Conservation (phyloP, 2,113 vertebrate genomes). For the Alligator mississippiensis region DNA sequence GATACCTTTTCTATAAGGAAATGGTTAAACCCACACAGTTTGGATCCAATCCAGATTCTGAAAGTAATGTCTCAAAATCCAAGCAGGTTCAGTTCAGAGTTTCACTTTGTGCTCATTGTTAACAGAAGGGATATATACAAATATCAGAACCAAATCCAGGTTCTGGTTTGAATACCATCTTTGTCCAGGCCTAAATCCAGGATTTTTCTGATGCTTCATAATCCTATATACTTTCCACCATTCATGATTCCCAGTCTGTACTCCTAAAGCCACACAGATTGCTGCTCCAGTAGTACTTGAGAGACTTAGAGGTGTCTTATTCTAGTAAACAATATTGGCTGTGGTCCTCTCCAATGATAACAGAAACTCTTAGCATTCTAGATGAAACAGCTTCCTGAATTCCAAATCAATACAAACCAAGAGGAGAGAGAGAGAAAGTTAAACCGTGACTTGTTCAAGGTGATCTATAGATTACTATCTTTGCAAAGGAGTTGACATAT, state of each 20-base stretch:
- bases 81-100: not conserved
- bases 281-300: not conserved
- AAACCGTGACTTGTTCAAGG: not conserved
- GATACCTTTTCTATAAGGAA: not conserved
- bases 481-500: not conserved
- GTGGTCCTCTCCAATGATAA: not conserved
- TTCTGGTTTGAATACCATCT: not conserved
- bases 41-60: not conserved
- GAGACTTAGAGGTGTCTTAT: not conserved
- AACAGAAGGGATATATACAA: not conserved
- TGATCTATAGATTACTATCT: not conserved
- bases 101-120: not conserved
- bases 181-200: rapidly evolving
- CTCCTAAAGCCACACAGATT: not conserved
- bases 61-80: not conserved
- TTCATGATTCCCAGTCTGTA: not conserved
- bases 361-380: not conserved
- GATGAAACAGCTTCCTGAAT: not conserved
- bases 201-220: not conserved
- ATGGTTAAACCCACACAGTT: rapidly evolving
- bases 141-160: not conserved
- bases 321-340: not conserved
- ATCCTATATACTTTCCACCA: not conserved
- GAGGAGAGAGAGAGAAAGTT: not conserved
- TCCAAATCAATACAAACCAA: not conserved